These are phyloP conservation scores for Gymnocheta viridis DNA, from an alignment of 2,888 invertebrate genomes.

Conservation along the genomic window DNA sequence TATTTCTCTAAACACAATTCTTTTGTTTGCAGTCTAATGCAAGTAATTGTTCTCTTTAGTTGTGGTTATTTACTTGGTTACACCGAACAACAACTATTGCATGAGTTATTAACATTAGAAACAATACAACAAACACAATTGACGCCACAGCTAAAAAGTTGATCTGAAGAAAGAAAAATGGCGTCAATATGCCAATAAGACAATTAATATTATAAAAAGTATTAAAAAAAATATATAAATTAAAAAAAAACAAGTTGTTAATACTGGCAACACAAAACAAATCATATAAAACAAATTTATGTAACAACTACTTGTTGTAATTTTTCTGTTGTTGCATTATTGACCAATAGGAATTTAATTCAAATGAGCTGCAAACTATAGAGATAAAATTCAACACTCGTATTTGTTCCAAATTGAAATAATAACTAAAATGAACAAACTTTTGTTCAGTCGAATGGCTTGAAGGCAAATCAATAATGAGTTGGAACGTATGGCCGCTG, in stretches of 20 bases:
- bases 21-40: constrained; percentile 9
- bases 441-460: constrained; percentile 11
- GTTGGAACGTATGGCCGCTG: background rate
- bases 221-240: constrained; percentile 4
- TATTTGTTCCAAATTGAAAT: constrained; percentile 41
- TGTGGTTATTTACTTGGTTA: background rate
- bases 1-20: background rate
- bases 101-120: constrained; percentile 40
- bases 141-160: background rate
- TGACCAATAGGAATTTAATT: constrained; percentile 66
- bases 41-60: background rate
- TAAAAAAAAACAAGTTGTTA: constrained; percentile 17
- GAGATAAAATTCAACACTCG: constrained; percentile 1
- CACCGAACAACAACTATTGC: constrained; percentile 4
- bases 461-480: constrained; percentile 45
- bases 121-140: background rate
- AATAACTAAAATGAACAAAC: background rate
- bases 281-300: constrained; percentile 26
- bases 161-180: constrained; percentile 39
- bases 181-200: constrained; percentile 45
- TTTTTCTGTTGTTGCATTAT: constrained; percentile 39
- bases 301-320: constrained; percentile 16
- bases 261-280: constrained; percentile 15
- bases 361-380: constrained; percentile 47
- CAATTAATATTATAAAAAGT: constrained; percentile 34